phyloP scores from a whole-genome alignment of 1,140 invertebrate species.

The Mactra quadrangularis region DNA sequence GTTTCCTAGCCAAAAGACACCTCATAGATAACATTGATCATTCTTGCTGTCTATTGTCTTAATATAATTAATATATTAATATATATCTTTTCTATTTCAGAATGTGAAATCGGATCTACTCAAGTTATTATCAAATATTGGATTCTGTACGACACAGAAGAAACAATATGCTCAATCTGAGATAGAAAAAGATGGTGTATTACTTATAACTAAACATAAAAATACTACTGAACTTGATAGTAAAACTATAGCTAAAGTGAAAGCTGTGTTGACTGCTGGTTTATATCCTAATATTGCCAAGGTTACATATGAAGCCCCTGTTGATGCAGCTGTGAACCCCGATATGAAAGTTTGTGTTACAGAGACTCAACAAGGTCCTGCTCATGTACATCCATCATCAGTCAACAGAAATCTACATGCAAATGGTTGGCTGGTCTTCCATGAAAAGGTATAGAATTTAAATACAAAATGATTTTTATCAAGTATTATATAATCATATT shows the following conservation, averaged over 20 bases:
- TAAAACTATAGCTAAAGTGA: conserved; percentile 75
- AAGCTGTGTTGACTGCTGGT: conserved; percentile 80
- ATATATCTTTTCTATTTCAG: conserved; percentile 69
- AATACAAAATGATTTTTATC: too few species aligned
- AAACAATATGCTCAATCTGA: not conserved
- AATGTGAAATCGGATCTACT: conserved; percentile 80
- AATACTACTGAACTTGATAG: conserved; percentile 59
- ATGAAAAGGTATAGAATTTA: conserved; percentile 80
- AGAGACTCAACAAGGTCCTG: conserved; percentile 76
- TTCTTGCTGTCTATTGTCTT: too few species aligned
- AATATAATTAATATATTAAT: too few species aligned
- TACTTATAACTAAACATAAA: conserved; percentile 70
- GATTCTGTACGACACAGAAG: conserved; percentile 66
- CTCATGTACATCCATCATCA: conserved; percentile 78
- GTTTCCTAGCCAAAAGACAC: too few species aligned
- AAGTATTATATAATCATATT: too few species aligned
- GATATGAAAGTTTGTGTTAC: conserved; percentile 71
- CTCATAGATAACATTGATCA: too few species aligned
- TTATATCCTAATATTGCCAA: conserved; percentile 81
- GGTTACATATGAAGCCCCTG: conserved; percentile 69
- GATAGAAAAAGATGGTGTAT: conserved; percentile 60
- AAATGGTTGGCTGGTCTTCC: conserved; percentile 78
- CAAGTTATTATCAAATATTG: conserved; percentile 76
- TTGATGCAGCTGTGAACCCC: conserved; percentile 73
- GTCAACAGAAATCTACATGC: conserved; percentile 77